Conservation (phyloP, 2,113 vertebrate genomes). For the Cyanoderma ruficeps region DNA sequence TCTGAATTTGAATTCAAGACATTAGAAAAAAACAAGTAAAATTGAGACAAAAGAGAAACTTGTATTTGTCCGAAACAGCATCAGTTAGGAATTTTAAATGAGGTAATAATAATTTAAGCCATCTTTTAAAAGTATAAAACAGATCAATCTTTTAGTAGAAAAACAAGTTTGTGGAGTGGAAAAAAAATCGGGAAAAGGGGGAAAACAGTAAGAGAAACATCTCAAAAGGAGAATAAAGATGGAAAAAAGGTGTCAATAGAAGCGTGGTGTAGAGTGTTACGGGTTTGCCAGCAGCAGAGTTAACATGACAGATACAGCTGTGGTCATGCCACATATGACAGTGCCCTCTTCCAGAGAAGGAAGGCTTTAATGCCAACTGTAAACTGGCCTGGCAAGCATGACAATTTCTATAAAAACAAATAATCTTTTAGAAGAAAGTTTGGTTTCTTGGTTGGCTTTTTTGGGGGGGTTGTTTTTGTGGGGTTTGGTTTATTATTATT, state of each 20-base stretch:
- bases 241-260: not conserved
- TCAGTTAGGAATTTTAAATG: not conserved
- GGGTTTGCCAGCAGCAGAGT: not conserved
- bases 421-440: not conserved
- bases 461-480: not conserved
- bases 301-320: not conserved
- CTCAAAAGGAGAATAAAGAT: not conserved
- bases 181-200: not conserved
- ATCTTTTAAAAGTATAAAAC: not conserved
- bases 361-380: not conserved
- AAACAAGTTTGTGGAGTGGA: not conserved
- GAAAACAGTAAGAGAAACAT: not conserved
- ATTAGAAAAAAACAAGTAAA: not conserved
- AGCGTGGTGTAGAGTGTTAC: not conserved
- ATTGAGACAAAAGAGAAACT: not conserved
- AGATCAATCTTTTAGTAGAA: not conserved
- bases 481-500: too few species aligned
- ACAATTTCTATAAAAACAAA: not conserved
- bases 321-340: accelerated
- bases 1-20: not conserved
- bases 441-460: not conserved
- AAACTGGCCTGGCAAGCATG: not conserved
- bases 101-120: not conserved
- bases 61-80: not conserved
- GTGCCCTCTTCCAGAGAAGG: not conserved